Evolutionary conservation across 2,888 invertebrate genomes (phyloP).

Genomic region (Embidobia sp.): DNA sequence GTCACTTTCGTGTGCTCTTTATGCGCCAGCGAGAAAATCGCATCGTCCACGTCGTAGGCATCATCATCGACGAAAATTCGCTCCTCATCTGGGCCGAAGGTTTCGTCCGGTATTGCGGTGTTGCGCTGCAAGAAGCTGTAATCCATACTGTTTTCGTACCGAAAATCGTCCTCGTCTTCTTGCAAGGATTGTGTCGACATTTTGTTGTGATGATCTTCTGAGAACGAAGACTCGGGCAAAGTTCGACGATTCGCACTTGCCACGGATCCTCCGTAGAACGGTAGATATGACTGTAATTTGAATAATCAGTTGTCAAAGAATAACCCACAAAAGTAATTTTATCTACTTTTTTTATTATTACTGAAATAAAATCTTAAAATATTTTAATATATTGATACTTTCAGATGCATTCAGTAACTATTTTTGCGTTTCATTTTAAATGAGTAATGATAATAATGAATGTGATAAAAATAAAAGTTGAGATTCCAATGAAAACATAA

Average conservation of each 20-base stretch:
- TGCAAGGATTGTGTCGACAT: constrained; percentile 65
- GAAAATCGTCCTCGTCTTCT: constrained; percentile 64
- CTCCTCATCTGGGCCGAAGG: constrained; percentile 78
- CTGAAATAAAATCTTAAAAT: no score
- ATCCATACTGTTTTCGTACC: constrained; percentile 67
- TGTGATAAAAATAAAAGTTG: no score
- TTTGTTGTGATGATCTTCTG: constrained; percentile 50
- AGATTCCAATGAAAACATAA: no score
- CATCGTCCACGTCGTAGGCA: constrained; percentile 75
- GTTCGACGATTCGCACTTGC: constrained; percentile 88
- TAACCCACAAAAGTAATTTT: no score
- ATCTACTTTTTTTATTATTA: no score
- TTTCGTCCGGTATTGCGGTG: constrained; percentile 77
- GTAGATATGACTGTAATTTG: constrained; percentile 88
- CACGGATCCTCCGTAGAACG: constrained; percentile 86
- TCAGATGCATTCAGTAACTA: no score
- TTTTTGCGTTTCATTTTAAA: no score
- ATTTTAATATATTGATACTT: no score
- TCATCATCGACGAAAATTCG: constrained; percentile 78
- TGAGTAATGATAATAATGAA: no score
- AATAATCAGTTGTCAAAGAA: no score
- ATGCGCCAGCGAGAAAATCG: constrained; percentile 73
- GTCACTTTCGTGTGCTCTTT: constrained; percentile 54
- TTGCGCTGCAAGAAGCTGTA: constrained; percentile 66
- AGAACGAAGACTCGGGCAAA: constrained; percentile 69